Evolutionary conservation across 2,888 invertebrate genomes (phyloP).

Genomic region (Mactromeris polynyma): DNA sequence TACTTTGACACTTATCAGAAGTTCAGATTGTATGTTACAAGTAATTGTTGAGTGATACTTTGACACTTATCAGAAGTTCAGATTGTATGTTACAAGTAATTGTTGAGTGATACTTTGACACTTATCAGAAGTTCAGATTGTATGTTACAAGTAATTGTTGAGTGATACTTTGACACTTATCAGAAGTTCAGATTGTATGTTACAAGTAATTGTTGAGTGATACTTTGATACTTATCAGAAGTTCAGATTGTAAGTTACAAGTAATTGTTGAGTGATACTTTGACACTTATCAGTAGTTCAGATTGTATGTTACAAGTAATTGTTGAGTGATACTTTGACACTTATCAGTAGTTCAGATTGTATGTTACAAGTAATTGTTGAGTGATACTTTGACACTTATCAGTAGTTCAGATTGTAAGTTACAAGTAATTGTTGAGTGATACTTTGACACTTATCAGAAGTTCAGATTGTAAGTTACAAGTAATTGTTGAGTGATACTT

Average conservation of each 20-base stretch:
- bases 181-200: neutral
- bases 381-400: neutral
- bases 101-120: neutral
- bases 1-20: neutral
- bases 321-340: neutral
- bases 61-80: neutral
- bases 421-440: neutral
- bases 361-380: neutral
- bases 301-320: neutral
- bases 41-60: neutral
- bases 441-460: neutral
- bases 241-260: neutral
- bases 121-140: neutral
- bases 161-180: neutral
- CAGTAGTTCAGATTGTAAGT: neutral
- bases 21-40: neutral
- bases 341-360: neutral
- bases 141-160: neutral
- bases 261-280: neutral
- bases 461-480: neutral
- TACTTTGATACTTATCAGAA: neutral
- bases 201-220: neutral
- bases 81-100: neutral
- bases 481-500: neutral
- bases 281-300: neutral